These are phyloP conservation scores for Turritopsis dohrnii DNA, from an alignment of 30 jellyfish, hydroid and myxozoan species.

Conservation along the genomic window DNA sequence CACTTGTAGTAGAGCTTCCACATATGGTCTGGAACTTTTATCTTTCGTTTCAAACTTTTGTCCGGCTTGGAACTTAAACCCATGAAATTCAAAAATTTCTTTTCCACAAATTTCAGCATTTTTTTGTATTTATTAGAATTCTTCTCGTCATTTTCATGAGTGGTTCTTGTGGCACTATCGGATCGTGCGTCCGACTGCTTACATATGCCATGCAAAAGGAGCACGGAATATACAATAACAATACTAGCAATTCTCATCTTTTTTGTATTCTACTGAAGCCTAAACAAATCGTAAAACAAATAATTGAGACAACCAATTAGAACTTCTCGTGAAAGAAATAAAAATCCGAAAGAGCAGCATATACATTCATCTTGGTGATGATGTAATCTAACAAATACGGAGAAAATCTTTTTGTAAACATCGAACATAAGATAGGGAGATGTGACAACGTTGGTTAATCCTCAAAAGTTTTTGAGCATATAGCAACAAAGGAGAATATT, in stretches of 20 bases:
- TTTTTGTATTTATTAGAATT: slow-evolving; percentile 4
- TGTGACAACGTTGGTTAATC: not conserved
- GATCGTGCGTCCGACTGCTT: not conserved
- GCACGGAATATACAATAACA: not conserved
- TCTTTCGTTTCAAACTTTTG: slow-evolving; percentile 17
- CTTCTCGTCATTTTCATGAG: not conserved
- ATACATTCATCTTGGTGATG: too few species aligned
- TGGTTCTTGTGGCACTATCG: not conserved
- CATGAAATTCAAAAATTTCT: slow-evolving; percentile 42
- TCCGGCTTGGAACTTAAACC: slow-evolving; percentile 52
- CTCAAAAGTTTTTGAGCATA: not conserved
- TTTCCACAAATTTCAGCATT: slow-evolving; percentile 38
- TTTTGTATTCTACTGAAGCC: not conserved
- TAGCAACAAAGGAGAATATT: not conserved
- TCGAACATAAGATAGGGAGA: not conserved
- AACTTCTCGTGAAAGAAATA: not conserved
- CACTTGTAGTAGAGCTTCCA: slow-evolving; percentile 59
- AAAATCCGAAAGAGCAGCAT: too few species aligned
- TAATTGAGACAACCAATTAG: not conserved
- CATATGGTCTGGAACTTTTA: slow-evolving; percentile 65
- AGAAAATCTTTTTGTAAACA: not conserved
- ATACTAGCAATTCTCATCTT: not conserved
- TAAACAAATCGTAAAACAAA: not conserved
- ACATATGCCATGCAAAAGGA: not conserved
- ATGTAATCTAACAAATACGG: not conserved